Conservation (phyloP, 2,888 invertebrate genomes). For the Tanaodytes sp. region DNA sequence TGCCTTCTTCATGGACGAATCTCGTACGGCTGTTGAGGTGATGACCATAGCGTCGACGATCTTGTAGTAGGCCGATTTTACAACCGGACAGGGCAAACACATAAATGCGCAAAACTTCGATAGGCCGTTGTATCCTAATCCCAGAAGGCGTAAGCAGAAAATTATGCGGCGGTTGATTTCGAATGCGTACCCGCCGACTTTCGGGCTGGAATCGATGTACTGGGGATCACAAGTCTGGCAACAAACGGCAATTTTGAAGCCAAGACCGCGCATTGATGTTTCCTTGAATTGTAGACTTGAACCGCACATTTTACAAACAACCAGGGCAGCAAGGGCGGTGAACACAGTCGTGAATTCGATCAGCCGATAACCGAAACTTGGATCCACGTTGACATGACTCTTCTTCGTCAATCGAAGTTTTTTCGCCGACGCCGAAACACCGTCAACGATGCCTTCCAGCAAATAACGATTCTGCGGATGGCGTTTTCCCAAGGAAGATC, state of each 20-base stretch:
- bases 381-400: slow-evolving; percentile 8
- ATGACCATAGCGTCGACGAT: slow-evolving; percentile 6
- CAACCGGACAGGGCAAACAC: slow-evolving; percentile 7
- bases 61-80: slow-evolving; percentile 2
- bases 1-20: slow-evolving; percentile 15
- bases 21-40: slow-evolving; percentile 17
- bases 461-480: slow-evolving; percentile 14
- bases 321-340: slow-evolving; percentile 10
- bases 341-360: slow-evolving; percentile 24
- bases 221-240: slow-evolving; percentile 20
- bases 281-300: slow-evolving; percentile 13
- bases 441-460: slow-evolving; percentile 16
- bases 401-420: slow-evolving; percentile 18
- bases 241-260: slow-evolving; percentile 33
- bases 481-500: slow-evolving; percentile 9
- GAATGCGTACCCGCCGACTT: slow-evolving; percentile 19
- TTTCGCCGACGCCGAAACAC: slow-evolving; percentile 28
- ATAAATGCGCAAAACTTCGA: slow-evolving; percentile 26
- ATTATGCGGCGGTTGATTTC: slow-evolving; percentile 42
- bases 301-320: slow-evolving; percentile 16
- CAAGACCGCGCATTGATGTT: slow-evolving; percentile 19
- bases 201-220: slow-evolving; percentile 24
- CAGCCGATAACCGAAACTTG: slow-evolving; percentile 11
- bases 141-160: slow-evolving; percentile 34
- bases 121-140: slow-evolving; percentile 30